Conservation (phyloP, 23 tunicate species). For the Diplosoma virens region DNA sequence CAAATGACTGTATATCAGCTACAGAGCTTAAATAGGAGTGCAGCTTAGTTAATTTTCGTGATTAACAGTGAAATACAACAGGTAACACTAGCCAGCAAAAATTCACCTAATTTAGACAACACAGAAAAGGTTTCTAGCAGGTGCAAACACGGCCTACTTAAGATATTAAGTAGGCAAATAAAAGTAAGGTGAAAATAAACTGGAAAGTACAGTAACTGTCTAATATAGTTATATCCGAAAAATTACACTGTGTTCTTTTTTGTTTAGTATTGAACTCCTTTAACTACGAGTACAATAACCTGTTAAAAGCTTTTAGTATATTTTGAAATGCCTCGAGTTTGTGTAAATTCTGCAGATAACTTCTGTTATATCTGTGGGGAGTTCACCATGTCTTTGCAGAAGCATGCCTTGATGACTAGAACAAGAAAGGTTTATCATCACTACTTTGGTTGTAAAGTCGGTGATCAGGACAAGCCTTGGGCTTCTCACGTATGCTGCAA, state of each 20-base stretch:
- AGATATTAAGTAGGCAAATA: too few relatives aligned
- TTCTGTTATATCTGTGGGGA: background rate
- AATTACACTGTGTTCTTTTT: background rate
- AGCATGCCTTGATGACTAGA: background rate
- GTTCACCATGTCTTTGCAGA: background rate
- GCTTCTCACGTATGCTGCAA: background rate
- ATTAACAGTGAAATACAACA: background rate
- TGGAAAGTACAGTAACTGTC: background rate
- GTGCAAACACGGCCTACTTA: too few relatives aligned
- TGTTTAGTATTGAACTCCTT: background rate
- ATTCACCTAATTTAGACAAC: background rate
- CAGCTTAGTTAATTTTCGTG: too few relatives aligned
- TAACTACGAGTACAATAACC: background rate
- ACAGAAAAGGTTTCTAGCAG: background rate
- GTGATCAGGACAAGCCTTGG: background rate
- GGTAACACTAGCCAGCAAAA: background rate
- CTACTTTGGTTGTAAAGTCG: background rate
- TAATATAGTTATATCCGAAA: background rate
- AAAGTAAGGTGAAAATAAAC: too few relatives aligned
- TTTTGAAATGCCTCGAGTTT: background rate
- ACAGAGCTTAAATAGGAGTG: too few relatives aligned
- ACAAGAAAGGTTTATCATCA: background rate
- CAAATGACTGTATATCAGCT: too few relatives aligned
- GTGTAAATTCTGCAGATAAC: background rate
- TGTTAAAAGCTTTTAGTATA: background rate